Conservation (phyloP, 2,888 invertebrate species). For the Diaphora mendica region DNA sequence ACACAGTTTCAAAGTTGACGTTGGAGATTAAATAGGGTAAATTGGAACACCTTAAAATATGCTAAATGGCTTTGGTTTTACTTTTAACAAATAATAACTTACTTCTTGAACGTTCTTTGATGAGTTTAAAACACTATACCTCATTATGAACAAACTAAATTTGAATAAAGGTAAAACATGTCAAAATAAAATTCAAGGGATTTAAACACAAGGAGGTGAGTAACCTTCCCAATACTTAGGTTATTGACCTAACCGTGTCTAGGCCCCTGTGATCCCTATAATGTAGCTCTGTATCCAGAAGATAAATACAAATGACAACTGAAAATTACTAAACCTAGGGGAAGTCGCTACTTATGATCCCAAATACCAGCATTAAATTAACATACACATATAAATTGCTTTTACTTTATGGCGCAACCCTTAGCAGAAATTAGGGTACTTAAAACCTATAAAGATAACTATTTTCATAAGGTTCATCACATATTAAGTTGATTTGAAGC, state of each 20-base stretch:
- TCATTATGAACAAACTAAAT: background rate
- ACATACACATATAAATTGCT: background rate
- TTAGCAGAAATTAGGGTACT: background rate
- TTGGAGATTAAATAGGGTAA: background rate
- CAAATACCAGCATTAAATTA: background rate
- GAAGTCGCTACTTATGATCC: background rate
- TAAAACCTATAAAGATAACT: background rate
- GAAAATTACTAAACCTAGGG: background rate
- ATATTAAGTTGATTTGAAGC: background rate
- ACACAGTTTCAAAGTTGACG: background rate
- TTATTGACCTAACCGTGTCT: background rate
- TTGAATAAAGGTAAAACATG: background rate
- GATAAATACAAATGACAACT: background rate
- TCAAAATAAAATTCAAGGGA: background rate
- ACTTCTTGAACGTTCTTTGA: background rate
- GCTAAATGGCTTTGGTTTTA: background rate
- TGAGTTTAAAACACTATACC: background rate
- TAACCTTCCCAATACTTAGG: background rate
- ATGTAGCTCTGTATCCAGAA: constrained; percentile 1
- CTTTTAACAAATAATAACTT: background rate
- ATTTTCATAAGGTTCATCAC: background rate
- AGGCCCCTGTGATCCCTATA: background rate
- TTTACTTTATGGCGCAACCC: background rate
- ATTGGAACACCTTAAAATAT: background rate
- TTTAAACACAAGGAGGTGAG: background rate